Evolutionary conservation across 2,113 vertebrate genomes (phyloP).

Genomic region (Xerus inauris): DNA sequence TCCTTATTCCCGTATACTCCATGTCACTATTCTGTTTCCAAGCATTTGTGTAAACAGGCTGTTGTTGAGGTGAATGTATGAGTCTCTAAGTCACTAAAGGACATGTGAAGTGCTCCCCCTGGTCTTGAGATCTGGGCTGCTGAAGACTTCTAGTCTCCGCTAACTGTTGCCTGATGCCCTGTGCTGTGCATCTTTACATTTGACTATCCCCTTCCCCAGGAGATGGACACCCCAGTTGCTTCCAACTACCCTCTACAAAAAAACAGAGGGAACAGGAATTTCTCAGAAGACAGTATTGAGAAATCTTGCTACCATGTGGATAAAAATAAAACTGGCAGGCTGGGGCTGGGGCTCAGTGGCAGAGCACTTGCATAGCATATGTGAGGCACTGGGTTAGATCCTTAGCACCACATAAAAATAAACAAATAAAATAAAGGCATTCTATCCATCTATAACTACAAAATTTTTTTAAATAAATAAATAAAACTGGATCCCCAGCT

Average conservation of each 20-base stretch:
- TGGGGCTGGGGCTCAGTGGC: too few species aligned
- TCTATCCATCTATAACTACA: too few species aligned
- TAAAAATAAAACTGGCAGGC: constrained; percentile 4
- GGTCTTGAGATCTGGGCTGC: neutral
- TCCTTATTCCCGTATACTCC: neutral
- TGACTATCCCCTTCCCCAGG: neutral
- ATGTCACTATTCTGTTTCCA: neutral
- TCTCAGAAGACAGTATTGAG: neutral
- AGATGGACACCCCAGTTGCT: neutral
- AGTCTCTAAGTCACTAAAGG: neutral
- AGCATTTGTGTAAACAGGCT: neutral
- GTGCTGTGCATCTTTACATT: neutral
- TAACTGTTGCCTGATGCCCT: neutral
- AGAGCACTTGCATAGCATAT: too few species aligned
- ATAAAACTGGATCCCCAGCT: neutral
- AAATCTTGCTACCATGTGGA: neutral
- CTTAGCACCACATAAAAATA: too few species aligned
- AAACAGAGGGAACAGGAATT: neutral
- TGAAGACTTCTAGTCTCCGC: neutral
- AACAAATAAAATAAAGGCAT: too few species aligned
- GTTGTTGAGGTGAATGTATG: accelerated
- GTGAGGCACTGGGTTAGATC: too few species aligned
- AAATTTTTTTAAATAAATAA: too few species aligned
- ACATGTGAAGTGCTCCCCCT: accelerated
- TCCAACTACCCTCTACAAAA: neutral